Conservation (phyloP, 2,888 invertebrate species). For the Endomychus coccineus region DNA sequence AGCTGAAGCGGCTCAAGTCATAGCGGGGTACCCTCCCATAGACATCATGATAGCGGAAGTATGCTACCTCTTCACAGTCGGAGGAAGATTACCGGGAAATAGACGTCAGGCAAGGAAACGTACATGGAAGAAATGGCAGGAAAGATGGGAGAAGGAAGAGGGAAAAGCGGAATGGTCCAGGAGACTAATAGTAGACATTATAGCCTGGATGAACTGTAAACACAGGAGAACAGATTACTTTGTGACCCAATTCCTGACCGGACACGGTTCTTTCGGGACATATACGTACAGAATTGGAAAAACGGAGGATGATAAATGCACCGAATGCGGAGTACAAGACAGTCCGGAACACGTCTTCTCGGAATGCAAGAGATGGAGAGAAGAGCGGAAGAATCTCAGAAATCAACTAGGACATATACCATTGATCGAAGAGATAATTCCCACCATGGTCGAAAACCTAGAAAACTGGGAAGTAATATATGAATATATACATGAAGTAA, state of each 20-base stretch:
- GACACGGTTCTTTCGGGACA: constrained; percentile 22
- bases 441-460: neutral
- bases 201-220: neutral
- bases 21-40: constrained; percentile 13
- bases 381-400: constrained; percentile 1
- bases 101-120: constrained; percentile 3
- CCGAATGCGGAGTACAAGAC: neutral
- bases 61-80: neutral
- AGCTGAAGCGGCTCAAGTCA: constrained; percentile 11
- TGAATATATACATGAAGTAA: neutral
- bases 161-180: constrained; percentile 1
- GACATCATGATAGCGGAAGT: constrained; percentile 12
- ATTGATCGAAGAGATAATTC: neutral
- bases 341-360: constrained; percentile 4
- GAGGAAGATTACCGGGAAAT: neutral
- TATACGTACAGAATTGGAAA: constrained; percentile 19
- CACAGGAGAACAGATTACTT: constrained; percentile 13
- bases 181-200: constrained; percentile 1
- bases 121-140: constrained; percentile 11
- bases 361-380: constrained; percentile 4
- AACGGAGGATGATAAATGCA: neutral
- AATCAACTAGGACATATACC: neutral
- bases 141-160: constrained; percentile 10
- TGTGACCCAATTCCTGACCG: constrained; percentile 22
- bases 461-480: neutral